A percentile compares a stretch with the other conserved stretches of the same genome.
Evolutionary conservation across 53 echinoderm and acorn worm species (phyloP).

Genomic region (Hippasteria phrygiana): DNA sequence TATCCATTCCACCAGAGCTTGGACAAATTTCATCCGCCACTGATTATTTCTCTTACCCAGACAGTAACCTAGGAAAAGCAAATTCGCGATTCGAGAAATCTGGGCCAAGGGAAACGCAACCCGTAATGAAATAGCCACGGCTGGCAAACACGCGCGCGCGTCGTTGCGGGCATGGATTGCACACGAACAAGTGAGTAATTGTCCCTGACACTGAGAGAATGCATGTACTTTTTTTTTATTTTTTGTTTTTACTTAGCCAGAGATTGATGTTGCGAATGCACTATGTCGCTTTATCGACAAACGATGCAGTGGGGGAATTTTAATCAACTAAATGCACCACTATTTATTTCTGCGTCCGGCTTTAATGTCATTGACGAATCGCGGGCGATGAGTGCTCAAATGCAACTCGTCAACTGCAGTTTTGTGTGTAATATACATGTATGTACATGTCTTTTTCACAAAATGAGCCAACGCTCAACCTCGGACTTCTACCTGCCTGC

Average conservation of each 20-base stretch:
- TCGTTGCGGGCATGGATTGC: not conserved
- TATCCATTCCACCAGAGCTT: too few species aligned
- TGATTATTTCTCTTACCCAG: not conserved
- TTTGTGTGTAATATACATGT: too few species aligned
- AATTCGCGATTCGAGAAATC: not conserved
- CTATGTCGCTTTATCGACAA: not conserved
- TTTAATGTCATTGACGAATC: too few species aligned
- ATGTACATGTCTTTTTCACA: not conserved
- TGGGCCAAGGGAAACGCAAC: slow-evolving; percentile 29
- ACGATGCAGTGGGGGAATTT: not conserved
- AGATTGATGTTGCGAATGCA: not conserved
- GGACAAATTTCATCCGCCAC: too few species aligned
- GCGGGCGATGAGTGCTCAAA: too few species aligned
- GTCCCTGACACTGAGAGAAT: not conserved
- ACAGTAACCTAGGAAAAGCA: not conserved
- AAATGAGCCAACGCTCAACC: not conserved
- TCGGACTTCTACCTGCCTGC: not conserved
- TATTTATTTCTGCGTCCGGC: too few species aligned
- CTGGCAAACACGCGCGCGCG: not conserved
- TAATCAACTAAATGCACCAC: not conserved
- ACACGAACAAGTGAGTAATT: not conserved
- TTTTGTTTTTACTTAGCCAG: not conserved
- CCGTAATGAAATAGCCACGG: not conserved
- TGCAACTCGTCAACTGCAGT: not conserved
- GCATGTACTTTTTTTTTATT: not conserved